Evolutionary conservation across 2,888 invertebrate genomes (phyloP), one percentile per base, ranked within the genome.

Genomic region (Proisotoma minuta): DNA sequence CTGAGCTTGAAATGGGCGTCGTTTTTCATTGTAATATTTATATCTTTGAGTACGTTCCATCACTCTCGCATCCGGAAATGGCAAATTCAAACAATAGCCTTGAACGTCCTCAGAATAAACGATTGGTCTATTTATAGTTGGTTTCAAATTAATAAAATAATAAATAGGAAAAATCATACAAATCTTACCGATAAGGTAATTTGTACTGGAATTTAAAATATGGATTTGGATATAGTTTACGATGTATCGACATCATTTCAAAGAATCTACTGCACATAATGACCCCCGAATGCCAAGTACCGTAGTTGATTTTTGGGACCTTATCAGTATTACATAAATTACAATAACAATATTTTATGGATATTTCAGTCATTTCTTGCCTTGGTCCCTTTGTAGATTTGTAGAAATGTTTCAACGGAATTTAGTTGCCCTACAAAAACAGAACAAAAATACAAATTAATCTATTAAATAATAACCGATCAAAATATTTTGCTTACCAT

Each of bases 241-340:
- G 78, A 29, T 93, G 82, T 12, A 95, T 76, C 0, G 78, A 78
- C 3, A 79, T 78, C 59, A 93, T 77, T 74, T 92, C 87, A 56
- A 79, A 70, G 2, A 78, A 74, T 76, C 87, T 79, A 0, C 86
- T 83, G 56, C 94, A 74, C 0, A 90, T 87, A 76, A 91, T 81
- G 2, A 97, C 84, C 0, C 88, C 84, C 0, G 95, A 93, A 76
- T 91, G 87, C 87, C 91, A 96, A 0, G 97, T 97, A 18, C 89
- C 93, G 76, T 84, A 88, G 79, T 97, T 87, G 43, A 89, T 74
- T 2, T 76, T 68, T 0, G 88, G 79, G 3, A 83, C 84, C 79
- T 79, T 28, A 20, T 49, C 10, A 47, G 10, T 47, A 12, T 10
- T n/a, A 18, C 18, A 52, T 28, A 5, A 20, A 27, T 28, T 28